A percentile compares a stretch with the other conserved stretches of the same genome.
These are phyloP conservation scores for Theristus sp. DNA, from an alignment of 2,888 invertebrate genomes.

Conservation along the genomic window DNA sequence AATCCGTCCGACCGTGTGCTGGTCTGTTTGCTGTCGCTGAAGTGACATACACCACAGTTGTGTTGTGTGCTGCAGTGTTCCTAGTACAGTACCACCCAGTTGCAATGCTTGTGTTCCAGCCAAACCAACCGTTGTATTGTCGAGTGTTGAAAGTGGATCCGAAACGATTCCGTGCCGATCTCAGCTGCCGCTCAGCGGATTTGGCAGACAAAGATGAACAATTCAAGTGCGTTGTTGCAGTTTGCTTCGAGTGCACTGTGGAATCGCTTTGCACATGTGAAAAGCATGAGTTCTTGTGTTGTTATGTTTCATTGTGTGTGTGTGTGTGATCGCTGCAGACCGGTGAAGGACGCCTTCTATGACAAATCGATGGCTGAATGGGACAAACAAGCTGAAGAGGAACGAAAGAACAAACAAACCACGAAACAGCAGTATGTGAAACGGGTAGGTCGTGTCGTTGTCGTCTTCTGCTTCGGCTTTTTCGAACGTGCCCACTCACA, in stretches of 20 bases:
- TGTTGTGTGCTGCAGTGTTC: neutral
- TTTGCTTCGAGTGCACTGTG: neutral
- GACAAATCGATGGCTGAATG: slow-evolving; percentile 63
- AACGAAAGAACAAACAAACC: no score
- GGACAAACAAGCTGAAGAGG: slow-evolving; percentile 54
- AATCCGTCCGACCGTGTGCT: slow-evolving; percentile 81
- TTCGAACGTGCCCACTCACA: no score
- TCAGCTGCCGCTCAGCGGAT: slow-evolving; percentile 80
- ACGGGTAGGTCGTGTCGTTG: slow-evolving; percentile 30
- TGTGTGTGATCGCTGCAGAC: neutral
- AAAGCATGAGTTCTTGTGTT: neutral
- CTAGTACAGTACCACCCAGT: neutral
- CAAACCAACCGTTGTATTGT: slow-evolving; percentile 38
- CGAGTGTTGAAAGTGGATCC: slow-evolving; percentile 76
- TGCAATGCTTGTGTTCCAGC: slow-evolving; percentile 3
- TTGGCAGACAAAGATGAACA: slow-evolving; percentile 69
- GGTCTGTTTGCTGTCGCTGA: slow-evolving; percentile 55
- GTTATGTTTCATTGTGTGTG: slow-evolving; percentile 10
- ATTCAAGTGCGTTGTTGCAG: slow-evolving; percentile 46
- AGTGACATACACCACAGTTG: slow-evolving; percentile 21
- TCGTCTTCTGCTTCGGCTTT: no score
- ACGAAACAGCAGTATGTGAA: no score
- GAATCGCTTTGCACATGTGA: neutral
- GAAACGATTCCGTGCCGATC: slow-evolving; percentile 60
- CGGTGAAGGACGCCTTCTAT: slow-evolving; percentile 43